Evolutionary conservation across 1,140 invertebrate species (phyloP).

Genomic region (Dryas iulia): DNA sequence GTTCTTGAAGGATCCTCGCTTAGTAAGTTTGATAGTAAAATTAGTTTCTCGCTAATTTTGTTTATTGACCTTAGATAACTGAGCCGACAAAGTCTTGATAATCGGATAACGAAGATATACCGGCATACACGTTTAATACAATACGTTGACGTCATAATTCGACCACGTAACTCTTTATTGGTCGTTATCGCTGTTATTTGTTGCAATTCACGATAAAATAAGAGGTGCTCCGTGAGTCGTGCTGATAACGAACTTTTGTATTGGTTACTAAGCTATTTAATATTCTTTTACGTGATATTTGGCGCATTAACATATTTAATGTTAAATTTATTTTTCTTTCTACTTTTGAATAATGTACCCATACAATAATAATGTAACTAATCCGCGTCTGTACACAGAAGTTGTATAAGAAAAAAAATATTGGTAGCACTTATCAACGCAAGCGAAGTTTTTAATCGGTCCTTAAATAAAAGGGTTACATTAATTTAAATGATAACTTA

Average conservation of each 20-base stretch:
- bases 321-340: too few relatives aligned
- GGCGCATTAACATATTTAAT: too few relatives aligned
- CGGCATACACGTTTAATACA: not conserved
- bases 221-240: conserved; percentile 46
- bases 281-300: conserved; percentile 21
- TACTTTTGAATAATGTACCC: too few relatives aligned
- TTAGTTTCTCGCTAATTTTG: not conserved
- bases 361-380: too few relatives aligned
- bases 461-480: too few relatives aligned
- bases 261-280: conserved; percentile 40
- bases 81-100: not conserved
- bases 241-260: conserved; percentile 44
- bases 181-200: conserved; percentile 58
- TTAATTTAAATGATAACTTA: too few relatives aligned
- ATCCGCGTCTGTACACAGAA: too few relatives aligned
- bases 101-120: not conserved
- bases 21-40: not conserved
- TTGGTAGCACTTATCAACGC: too few relatives aligned
- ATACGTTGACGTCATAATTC: conserved; percentile 44
- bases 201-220: conserved; percentile 61
- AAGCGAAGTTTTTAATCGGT: too few relatives aligned
- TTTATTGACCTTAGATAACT: not conserved
- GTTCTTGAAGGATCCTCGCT: conserved; percentile 33
- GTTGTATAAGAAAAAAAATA: too few relatives aligned
- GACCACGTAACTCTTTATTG: conserved; percentile 51